phyloP scores from a whole-genome alignment of 2,888 invertebrate species.

The Cephus nigrinus region DNA sequence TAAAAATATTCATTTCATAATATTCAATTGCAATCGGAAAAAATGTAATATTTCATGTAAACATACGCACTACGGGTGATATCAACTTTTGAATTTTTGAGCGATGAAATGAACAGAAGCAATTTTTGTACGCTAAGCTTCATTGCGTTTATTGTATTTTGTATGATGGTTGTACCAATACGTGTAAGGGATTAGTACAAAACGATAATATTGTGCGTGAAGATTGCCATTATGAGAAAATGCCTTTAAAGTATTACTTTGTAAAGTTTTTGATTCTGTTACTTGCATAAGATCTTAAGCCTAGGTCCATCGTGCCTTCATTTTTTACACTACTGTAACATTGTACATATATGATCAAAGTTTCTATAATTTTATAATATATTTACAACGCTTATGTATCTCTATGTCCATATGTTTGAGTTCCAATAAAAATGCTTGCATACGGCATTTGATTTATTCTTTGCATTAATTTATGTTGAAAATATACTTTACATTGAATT shows the following conservation, averaged over 20 bases:
- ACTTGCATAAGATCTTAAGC: neutral
- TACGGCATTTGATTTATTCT: neutral
- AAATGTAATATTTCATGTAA: neutral
- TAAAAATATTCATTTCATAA: neutral
- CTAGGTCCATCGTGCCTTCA: conserved; percentile 20
- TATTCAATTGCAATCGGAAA: neutral
- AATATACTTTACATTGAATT: neutral
- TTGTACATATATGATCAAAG: conserved; percentile 16
- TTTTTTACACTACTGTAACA: conserved; percentile 12
- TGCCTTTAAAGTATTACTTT: conserved; percentile 6
- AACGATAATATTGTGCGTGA: neutral
- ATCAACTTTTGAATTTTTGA: neutral
- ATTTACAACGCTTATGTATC: conserved; percentile 20
- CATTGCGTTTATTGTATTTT: neutral
- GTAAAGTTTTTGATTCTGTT: conserved; percentile 8
- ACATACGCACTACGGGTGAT: neutral
- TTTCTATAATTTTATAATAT: conserved; percentile 22
- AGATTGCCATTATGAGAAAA: neutral
- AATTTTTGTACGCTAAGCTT: neutral
- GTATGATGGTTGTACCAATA: neutral
- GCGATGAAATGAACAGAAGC: neutral
- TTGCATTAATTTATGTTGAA: neutral
- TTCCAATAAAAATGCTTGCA: conserved; percentile 14
- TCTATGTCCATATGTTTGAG: conserved; percentile 8
- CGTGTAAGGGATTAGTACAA: neutral